phyloP scores from a whole-genome alignment of 2,113 vertebrate species.

The Pelecanoides urinatrix region DNA sequence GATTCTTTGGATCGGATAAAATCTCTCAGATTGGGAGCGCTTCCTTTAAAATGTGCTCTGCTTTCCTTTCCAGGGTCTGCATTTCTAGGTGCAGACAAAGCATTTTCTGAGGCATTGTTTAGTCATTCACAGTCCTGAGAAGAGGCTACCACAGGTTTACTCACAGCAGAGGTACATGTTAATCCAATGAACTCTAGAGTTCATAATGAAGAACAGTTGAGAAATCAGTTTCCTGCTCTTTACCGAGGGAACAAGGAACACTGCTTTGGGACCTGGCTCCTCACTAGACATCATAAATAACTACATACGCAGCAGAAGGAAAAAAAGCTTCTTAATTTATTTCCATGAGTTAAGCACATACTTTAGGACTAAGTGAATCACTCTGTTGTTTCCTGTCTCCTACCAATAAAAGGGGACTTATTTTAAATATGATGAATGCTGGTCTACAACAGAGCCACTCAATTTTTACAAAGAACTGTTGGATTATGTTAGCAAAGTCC shows the following conservation, averaged over 20 bases:
- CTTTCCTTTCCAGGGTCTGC: neutral
- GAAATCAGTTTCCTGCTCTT: slow-evolving; percentile 20
- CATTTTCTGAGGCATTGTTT: neutral
- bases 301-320: neutral
- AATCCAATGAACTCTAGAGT: neutral
- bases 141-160: neutral
- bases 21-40: neutral
- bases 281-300: slow-evolving; percentile 12
- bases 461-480: neutral
- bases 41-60: neutral
- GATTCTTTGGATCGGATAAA: neutral
- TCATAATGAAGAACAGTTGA: slow-evolving; percentile 3
- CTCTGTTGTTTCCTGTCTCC: slow-evolving; percentile 25
- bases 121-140: neutral
- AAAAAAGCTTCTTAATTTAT: neutral
- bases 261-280: slow-evolving; percentile 10
- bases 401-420: neutral
- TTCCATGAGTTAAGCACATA: slow-evolving; percentile 38
- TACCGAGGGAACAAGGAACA: neutral
- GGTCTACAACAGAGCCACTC: neutral
- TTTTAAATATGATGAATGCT: neutral
- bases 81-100: neutral
- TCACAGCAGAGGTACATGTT: neutral
- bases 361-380: slow-evolving; percentile 28
- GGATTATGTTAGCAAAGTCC: neutral